phyloP scores from a whole-genome alignment of 2,113 vertebrate species.

The Cryptomyrus ogoouensis region DNA sequence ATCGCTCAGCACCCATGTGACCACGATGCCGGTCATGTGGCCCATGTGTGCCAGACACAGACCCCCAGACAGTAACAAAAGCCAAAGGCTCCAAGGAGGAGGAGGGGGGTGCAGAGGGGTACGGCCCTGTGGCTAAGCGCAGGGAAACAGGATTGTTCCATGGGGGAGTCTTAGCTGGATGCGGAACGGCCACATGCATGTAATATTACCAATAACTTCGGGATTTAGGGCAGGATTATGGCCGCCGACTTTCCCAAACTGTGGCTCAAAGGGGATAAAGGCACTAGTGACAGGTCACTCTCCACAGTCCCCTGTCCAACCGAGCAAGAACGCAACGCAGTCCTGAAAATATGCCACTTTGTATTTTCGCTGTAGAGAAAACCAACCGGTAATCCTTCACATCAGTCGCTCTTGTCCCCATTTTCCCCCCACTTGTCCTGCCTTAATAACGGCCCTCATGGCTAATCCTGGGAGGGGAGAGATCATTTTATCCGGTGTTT shows the following conservation, averaged over 20 bases:
- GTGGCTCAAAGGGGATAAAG: background rate
- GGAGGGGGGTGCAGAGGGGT: slow-evolving; percentile 25
- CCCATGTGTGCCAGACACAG: slow-evolving; percentile 66
- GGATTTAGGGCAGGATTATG: slow-evolving; percentile 18
- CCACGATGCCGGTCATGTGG: slow-evolving; percentile 67
- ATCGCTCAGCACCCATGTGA: slow-evolving; percentile 55
- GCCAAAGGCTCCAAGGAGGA: slow-evolving; percentile 60
- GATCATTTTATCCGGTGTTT: background rate
- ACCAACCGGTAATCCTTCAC: background rate
- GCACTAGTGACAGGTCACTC: slow-evolving; percentile 5
- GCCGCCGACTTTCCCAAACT: background rate
- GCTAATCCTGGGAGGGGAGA: background rate
- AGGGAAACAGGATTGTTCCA: slow-evolving; percentile 1
- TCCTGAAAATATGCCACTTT: background rate
- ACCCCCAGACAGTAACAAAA: slow-evolving; percentile 68
- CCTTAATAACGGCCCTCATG: background rate
- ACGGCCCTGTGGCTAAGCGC: slow-evolving; percentile 66
- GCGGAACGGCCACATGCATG: slow-evolving; percentile 50
- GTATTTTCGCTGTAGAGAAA: background rate
- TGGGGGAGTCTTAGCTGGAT: slow-evolving; percentile 54
- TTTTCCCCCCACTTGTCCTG: background rate
- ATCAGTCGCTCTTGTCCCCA: too few species aligned
- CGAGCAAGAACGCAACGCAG: background rate
- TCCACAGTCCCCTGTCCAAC: background rate
- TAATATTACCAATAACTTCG: slow-evolving; percentile 18